Evolutionary conservation across 2,113 vertebrate species (phyloP).

Genomic region (Pyxicephalus adspersus): DNA sequence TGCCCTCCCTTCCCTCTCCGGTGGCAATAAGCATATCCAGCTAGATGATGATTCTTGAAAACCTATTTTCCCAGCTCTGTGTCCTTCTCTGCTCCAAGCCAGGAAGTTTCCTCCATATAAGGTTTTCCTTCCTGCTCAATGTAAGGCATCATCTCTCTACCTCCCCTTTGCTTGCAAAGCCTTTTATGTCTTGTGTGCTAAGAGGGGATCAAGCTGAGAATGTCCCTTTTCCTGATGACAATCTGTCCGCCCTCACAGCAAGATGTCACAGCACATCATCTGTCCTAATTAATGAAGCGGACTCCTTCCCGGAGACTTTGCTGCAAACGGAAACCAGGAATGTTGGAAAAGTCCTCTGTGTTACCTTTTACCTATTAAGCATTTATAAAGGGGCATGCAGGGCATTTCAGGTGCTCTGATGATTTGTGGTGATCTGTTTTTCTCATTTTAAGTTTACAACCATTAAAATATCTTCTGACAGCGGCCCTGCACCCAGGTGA

Average conservation of each 20-base stretch:
- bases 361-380: background rate
- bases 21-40: background rate
- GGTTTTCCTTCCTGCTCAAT: constrained; percentile 31
- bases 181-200: constrained; percentile 31
- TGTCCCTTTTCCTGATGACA: constrained; percentile 1
- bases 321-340: no score
- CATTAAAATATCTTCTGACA: no score
- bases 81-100: background rate
- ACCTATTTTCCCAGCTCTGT: background rate
- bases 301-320: no score
- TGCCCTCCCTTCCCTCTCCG: background rate
- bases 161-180: background rate
- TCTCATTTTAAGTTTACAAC: background rate
- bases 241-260: background rate
- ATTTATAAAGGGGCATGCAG: no score
- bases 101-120: constrained; percentile 1
- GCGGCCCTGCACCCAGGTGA: no score
- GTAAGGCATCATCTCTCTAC: background rate
- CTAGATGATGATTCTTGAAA: no score
- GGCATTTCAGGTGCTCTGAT: no score
- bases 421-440: background rate
- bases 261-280: constrained; percentile 24
- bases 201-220: constrained; percentile 12
- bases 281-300: background rate
- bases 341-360: background rate